Evolutionary conservation across 2,113 vertebrate genomes (phyloP).

Genomic region (Polyodon spathula): DNA sequence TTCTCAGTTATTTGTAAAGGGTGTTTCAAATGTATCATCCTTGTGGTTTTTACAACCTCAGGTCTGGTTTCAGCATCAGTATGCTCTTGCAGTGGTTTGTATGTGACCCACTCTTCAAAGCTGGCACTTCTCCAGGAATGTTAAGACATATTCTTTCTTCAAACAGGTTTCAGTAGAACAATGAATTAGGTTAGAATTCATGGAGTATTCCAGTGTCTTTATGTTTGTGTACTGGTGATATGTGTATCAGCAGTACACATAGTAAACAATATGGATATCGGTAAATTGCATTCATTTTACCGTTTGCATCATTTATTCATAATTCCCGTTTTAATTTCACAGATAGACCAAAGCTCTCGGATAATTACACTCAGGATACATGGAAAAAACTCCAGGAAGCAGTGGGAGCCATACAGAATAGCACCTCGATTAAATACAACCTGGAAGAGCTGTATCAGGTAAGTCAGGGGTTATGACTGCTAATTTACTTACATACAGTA

Average conservation of each 20-base stretch:
- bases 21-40: no score
- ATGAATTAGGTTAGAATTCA: no score
- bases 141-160: no score
- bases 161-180: no score
- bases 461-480: constrained; percentile 18
- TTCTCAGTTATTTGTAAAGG: no score
- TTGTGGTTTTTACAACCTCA: no score
- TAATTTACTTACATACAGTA: background rate
- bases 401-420: constrained; percentile 57
- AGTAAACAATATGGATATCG: background rate
- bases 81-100: no score
- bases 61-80: no score
- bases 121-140: no score
- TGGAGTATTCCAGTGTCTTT: background rate
- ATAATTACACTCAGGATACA: constrained; percentile 70
- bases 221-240: background rate
- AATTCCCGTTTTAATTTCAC: constrained; percentile 2
- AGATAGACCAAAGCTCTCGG: constrained; percentile 64
- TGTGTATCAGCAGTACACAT: background rate
- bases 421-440: constrained; percentile 64
- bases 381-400: constrained; percentile 67
- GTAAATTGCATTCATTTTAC: background rate
- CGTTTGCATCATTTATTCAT: background rate
- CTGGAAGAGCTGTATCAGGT: constrained; percentile 75
- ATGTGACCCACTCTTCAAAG: no score